Evolutionary conservation across 2,888 invertebrate genomes (phyloP), one percentile per base, ranked within the genome.

Genomic region (Pimpla rufipes): DNA sequence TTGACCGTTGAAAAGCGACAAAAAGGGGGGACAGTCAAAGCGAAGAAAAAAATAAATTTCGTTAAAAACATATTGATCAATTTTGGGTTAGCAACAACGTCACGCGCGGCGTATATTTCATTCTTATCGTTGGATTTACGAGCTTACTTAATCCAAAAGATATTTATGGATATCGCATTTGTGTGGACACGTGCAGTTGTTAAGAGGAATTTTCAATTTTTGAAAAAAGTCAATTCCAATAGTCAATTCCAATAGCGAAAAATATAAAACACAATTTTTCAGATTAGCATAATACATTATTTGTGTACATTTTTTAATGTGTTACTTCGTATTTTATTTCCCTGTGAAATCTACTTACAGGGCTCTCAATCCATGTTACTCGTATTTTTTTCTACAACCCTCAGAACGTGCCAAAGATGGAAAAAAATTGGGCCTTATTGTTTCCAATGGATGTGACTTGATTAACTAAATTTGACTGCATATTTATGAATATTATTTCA

Each of bases 1-100:
- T 83, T 67, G 83, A 62, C 83, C 76, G 83, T 83, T 83, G 47
- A 42, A 76, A 75, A 50, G 29, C 52, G n/a, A 4, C 8, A 37
- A 29, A 11, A 7, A 70, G 35, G 29, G 50, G 37, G 55, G 16
- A 1, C 6, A 37, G 5, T 5, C 29, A 5, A 29, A 29, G n/a
- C n/a, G 52, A 55, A 40, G n/a, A 35, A n/a, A 2, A 55, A 29
- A 40, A 71, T 35, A 71, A 42, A 57, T 42, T 13, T n/a, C 21
- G 13, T n/a, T 5, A 50, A 68, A 1, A 10, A 52, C 18, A 18
- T 52, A 21, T 52, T 10, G 18, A 21, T 8, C 21, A 21, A 21
- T 52, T 52, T 10, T 10, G 18, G 6, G 18, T 10, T 18, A 8
- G 8, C 29, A 29, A 29, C n/a, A n/a, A 47, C 5, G 7, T 7